Evolutionary conservation across 2,113 vertebrate genomes (phyloP).

Genomic region (Crotalus viridis): DNA sequence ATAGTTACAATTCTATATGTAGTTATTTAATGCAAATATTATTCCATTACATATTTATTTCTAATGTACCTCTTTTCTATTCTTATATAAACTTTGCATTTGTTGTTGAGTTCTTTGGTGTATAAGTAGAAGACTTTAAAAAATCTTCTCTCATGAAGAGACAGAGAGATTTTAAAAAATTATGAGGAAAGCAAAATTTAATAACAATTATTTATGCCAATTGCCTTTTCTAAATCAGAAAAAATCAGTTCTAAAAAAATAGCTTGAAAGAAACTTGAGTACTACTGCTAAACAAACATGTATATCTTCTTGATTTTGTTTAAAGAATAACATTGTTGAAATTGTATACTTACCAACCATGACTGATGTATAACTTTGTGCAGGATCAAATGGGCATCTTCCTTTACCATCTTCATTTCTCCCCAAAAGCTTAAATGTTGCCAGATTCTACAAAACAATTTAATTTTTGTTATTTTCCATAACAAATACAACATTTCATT

Average conservation of each 20-base stretch:
- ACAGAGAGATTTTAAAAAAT: background rate
- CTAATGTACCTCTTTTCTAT: background rate
- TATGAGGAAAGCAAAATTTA: background rate
- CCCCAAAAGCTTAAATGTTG: conserved; percentile 78
- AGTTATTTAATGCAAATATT: background rate
- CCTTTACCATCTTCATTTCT: conserved; percentile 89
- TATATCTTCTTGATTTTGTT: background rate
- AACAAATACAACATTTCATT: background rate
- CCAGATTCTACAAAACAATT: conserved; percentile 60
- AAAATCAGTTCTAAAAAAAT: background rate
- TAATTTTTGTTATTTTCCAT: background rate
- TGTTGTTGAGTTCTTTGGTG: background rate
- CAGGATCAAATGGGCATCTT: conserved; percentile 92
- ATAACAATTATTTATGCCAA: background rate
- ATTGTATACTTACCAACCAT: conserved; percentile 91
- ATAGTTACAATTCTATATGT: background rate
- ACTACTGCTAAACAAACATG: background rate
- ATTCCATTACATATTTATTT: background rate
- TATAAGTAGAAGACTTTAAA: background rate
- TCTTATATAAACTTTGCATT: background rate
- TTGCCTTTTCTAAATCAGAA: background rate
- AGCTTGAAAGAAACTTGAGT: background rate
- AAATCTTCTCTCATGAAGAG: background rate
- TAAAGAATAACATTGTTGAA: background rate
- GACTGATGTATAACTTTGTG: conserved; percentile 91